Base-by-base conservation (phyloP, 1,140 invertebrate species). In the Apis dorsata region DNA sequence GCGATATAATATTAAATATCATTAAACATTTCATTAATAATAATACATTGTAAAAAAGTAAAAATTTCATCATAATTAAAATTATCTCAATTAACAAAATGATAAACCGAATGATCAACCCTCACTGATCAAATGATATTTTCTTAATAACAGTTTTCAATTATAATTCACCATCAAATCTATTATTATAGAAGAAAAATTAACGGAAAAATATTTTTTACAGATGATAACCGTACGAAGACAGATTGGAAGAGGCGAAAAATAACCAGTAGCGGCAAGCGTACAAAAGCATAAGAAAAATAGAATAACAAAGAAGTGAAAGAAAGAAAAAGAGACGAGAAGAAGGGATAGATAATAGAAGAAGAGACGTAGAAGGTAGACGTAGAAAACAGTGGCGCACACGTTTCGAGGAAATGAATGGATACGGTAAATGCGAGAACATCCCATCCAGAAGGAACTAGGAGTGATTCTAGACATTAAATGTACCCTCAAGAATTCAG, bases 401-500 rank as follows among this genome's bases (percentile, higher is more conserved):
- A 66, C 60, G 59, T 83, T n/a, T 55, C 66, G 59, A 44, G 76
- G 75, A 87, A 85, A 88, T 86, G 78, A 87, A 88, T 88, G 86
- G 86, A 85, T 74, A 68, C 79, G 63, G 74, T 82, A 88, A 88
- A 81, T 63, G 60, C 86, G 60, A 59, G 60, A 57, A 74, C 86
- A 75, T 81, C 60, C 51, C 55, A 81, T 65, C 79, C 60, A 81
- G 57, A 24, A 78, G 81, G 63, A 73, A 77, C 72, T 28, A 75
- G 17, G 66, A 59, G 71, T 74, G 80, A 87, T 85, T 82, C 78
- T 57, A 76, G 62, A 70, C 87, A 75, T 88, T 88, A 85, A 88
- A 88, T 87, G 86, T 69, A 77, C 75, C 87, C 86, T 13, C 75
- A 85, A 79, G 82, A 76, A 88, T 87, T 76, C 79, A 85, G 86